A percentile compares a stretch with the other conserved stretches of the same genome.
These are phyloP conservation scores for Globodera rostochiensis DNA, from an alignment of 1,140 invertebrate genomes.

Conservation along the genomic window DNA sequence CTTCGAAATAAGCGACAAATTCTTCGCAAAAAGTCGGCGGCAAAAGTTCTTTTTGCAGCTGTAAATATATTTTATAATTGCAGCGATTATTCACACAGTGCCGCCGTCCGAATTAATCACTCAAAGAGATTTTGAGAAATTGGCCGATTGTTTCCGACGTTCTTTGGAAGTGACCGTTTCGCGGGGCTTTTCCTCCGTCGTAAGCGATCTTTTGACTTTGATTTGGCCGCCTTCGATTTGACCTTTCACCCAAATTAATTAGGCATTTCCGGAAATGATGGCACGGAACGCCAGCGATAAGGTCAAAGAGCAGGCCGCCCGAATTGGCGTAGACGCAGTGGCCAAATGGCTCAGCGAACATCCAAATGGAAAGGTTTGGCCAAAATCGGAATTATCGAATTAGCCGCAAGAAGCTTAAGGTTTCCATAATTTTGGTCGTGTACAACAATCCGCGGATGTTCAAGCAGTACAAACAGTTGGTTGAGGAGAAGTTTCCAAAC, in stretches of 20 bases:
- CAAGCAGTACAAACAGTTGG: neutral
- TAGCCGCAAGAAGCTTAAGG: neutral
- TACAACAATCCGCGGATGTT: neutral
- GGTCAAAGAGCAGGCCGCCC: neutral
- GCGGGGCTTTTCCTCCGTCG: conserved; percentile 4
- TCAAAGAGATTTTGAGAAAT: conserved; percentile 20
- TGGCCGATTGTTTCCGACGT: conserved; percentile 19
- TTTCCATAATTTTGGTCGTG: conserved; percentile 7
- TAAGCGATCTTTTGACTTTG: neutral
- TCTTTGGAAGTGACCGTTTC: conserved; percentile 4
- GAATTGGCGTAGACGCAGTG: conserved; percentile 19
- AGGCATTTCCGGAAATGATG: conserved; percentile 29
- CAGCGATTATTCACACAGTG: conserved; percentile 28
- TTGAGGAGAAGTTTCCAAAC: neutral
- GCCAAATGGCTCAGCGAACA: conserved; percentile 10
- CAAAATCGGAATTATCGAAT: neutral
- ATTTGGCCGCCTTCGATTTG: neutral
- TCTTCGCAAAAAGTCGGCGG: conserved; percentile 10
- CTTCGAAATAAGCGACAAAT: conserved; percentile 17
- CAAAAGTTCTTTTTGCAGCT: neutral
- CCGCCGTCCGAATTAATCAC: conserved; percentile 15
- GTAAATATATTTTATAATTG: neutral
- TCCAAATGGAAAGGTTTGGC: neutral
- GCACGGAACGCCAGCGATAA: neutral
- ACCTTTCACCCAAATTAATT: neutral